phyloP scores from a whole-genome alignment of 2,888 invertebrate species.

The Miltochrista miniata region DNA sequence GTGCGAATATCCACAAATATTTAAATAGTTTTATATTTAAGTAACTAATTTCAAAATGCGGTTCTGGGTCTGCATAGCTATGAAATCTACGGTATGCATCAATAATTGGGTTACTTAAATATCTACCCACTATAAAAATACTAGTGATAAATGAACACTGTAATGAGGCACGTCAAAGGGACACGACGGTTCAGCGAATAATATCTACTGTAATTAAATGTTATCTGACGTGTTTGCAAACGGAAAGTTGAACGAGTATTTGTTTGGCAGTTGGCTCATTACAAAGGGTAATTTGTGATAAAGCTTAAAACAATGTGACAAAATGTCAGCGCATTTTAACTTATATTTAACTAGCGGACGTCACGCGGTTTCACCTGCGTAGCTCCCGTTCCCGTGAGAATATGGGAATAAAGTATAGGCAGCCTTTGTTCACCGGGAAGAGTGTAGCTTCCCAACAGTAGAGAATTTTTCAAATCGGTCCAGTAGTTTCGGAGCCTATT shows the following conservation, averaged over 20 bases:
- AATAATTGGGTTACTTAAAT: constrained; percentile 13
- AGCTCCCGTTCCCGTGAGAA: no score
- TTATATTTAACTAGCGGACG: neutral
- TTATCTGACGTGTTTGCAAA: constrained; percentile 4
- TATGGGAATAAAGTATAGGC: no score
- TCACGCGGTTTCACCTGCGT: no score
- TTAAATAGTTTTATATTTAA: no score
- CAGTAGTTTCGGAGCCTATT: no score
- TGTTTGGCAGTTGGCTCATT: constrained; percentile 13
- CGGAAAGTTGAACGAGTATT: constrained; percentile 1
- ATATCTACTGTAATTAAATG: constrained; percentile 24
- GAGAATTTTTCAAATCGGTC: no score
- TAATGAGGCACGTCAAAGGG: constrained; percentile 27
- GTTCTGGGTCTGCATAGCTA: no score
- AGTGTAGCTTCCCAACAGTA: no score
- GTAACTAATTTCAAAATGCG: no score
- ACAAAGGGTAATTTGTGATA: neutral
- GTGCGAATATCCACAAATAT: no score
- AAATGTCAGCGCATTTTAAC: neutral
- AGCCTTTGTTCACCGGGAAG: no score
- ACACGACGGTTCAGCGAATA: constrained; percentile 16
- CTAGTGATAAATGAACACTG: constrained; percentile 23
- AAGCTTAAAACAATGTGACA: neutral
- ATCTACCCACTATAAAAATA: constrained; percentile 10
- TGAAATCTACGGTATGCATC: no score